phyloP scores from a whole-genome alignment of 2,113 vertebrate genomes.

The Vulpes lagopus region DNA sequence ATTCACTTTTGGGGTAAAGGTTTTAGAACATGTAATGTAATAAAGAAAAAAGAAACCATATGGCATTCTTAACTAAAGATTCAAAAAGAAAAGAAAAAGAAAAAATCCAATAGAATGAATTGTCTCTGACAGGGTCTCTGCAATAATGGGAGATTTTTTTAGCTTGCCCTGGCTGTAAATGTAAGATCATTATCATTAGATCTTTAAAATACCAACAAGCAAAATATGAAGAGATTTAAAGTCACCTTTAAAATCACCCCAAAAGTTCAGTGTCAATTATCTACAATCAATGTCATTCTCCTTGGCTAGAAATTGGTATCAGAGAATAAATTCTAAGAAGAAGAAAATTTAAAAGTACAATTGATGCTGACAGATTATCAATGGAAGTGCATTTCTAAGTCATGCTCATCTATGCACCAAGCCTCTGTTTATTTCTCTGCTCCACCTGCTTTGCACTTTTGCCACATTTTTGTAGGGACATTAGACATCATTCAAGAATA shows the following conservation, averaged over 20 bases:
- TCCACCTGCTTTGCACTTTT: constrained; percentile 49
- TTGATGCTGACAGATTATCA: constrained; percentile 82
- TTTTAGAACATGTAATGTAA: constrained; percentile 61
- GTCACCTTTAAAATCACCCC: constrained; percentile 83
- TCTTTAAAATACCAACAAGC: constrained; percentile 82
- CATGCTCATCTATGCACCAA: constrained; percentile 37
- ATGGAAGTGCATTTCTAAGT: constrained; percentile 68
- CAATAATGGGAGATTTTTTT: constrained; percentile 61
- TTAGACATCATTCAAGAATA: constrained; percentile 60
- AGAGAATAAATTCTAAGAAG: constrained; percentile 77
- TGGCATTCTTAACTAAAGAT: constrained; percentile 58
- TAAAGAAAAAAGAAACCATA: constrained; percentile 64
- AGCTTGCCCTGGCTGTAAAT: constrained; percentile 55
- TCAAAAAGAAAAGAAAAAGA: not conserved
- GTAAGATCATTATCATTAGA: constrained; percentile 79
- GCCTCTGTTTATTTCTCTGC: constrained; percentile 65
- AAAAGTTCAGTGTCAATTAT: constrained; percentile 84
- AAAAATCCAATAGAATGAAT: constrained; percentile 59
- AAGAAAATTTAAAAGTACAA: constrained; percentile 78
- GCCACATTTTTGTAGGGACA: constrained; percentile 68
- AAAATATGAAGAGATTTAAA: constrained; percentile 82
- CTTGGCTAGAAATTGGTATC: constrained; percentile 77
- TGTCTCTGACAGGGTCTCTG: constrained; percentile 69
- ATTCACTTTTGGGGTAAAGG: constrained; percentile 56
- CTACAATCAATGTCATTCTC: constrained; percentile 81